Conservation (phyloP, 2,888 invertebrate genomes). For the Cylindroiulus punctatus region DNA sequence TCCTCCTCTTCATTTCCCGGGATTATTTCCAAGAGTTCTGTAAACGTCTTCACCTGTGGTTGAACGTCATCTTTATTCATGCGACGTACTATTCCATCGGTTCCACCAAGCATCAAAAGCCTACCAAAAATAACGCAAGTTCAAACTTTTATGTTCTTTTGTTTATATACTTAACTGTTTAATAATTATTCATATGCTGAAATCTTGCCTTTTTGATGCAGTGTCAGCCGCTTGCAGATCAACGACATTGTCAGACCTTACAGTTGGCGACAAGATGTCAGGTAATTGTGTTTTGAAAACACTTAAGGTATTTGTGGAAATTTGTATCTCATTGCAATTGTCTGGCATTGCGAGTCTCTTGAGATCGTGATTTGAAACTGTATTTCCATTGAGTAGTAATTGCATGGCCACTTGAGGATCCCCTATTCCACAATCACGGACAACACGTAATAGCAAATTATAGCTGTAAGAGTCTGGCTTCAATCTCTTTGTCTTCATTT, state of each 20-base stretch:
- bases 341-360: neutral
- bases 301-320: neutral
- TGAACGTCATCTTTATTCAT: slow-evolving; percentile 76
- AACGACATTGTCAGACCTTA: neutral
- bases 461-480: slow-evolving; percentile 79
- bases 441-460: slow-evolving; percentile 81
- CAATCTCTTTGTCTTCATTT: slow-evolving; percentile 76
- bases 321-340: neutral
- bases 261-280: neutral
- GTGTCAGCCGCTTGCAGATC: neutral
- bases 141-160: neutral
- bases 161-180: neutral
- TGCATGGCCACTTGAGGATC: slow-evolving; percentile 65
- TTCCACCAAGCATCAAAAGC: slow-evolving; percentile 82
- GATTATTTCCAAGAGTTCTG: slow-evolving; percentile 78
- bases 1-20: slow-evolving; percentile 75
- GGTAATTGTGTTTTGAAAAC: neutral
- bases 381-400: slow-evolving; percentile 61
- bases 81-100: slow-evolving; percentile 77
- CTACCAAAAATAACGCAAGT: slow-evolving; percentile 63
- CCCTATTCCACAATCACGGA: slow-evolving; percentile 84
- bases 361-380: neutral
- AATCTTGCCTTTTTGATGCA: slow-evolving; percentile 4
- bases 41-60: slow-evolving; percentile 83
- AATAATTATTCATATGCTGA: neutral